Conservation (phyloP, 2,113 vertebrate genomes). For the Candoia aspera region DNA sequence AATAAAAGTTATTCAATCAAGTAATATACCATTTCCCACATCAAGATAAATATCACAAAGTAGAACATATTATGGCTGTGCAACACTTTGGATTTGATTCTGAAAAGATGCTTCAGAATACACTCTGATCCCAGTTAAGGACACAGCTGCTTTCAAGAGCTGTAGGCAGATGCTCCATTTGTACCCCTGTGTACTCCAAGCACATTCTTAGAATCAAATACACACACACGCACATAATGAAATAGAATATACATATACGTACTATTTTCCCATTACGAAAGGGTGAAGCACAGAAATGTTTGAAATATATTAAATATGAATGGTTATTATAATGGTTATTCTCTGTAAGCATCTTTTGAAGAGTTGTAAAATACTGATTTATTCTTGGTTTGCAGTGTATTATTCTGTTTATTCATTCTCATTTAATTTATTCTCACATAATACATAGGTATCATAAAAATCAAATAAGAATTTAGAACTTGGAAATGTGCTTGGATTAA, state of each 20-base stretch:
- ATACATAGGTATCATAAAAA: not conserved
- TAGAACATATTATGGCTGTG: not conserved
- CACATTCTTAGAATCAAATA: not conserved
- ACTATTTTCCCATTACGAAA: not conserved
- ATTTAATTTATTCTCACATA: not conserved
- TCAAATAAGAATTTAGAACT: not conserved
- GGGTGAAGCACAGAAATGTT: not conserved
- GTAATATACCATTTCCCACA: not conserved
- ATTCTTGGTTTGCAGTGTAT: not conserved
- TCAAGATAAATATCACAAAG: not conserved
- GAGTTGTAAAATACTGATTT: not conserved
- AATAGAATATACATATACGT: not conserved
- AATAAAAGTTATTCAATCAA: not conserved
- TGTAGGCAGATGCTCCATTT: not conserved
- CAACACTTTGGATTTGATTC: not conserved
- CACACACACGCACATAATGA: not conserved
- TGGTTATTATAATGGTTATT: not conserved
- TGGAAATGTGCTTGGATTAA: not conserved
- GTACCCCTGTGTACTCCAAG: not conserved
- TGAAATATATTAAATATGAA: not conserved
- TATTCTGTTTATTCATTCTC: not conserved
- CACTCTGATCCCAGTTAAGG: not conserved
- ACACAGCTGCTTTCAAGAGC: not conserved
- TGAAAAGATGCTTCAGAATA: not conserved
- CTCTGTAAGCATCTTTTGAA: not conserved